phyloP scores from a whole-genome alignment of 37 sponge, comb jelly and placozoan species.

The Ianthella basta region DNA sequence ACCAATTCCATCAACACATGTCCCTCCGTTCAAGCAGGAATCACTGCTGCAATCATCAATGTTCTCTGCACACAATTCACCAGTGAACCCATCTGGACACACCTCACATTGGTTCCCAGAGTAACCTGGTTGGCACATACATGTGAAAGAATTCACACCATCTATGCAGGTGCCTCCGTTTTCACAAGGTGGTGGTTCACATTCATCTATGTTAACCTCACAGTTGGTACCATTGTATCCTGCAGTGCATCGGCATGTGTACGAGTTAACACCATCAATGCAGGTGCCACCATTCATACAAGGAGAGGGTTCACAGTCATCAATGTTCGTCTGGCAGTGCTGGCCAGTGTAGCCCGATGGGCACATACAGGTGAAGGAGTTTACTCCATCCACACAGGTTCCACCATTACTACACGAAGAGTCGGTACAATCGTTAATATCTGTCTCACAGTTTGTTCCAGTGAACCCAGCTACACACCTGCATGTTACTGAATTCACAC shows the following conservation, averaged over 20 bases:
- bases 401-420: slow-evolving; percentile 52
- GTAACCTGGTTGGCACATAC: slow-evolving; percentile 46
- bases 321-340: slow-evolving; percentile 33
- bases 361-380: slow-evolving; percentile 51
- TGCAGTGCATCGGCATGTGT: slow-evolving; percentile 27
- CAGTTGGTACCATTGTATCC: slow-evolving; percentile 52
- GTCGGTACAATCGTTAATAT: slow-evolving; percentile 46
- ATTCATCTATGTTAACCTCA: slow-evolving; percentile 44
- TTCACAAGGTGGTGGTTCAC: slow-evolving; percentile 52
- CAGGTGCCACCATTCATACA: slow-evolving; percentile 62
- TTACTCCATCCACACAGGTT: slow-evolving; percentile 34
- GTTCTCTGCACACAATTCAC: slow-evolving; percentile 7
- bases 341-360: slow-evolving; percentile 41
- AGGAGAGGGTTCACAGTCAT: slow-evolving; percentile 40
- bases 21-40: slow-evolving; percentile 36
- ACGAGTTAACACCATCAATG: slow-evolving; percentile 33
- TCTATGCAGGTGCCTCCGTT: slow-evolving; percentile 62
- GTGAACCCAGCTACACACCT: slow-evolving; percentile 38
- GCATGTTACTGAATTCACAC: slow-evolving; percentile 26
- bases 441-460: slow-evolving; percentile 31
- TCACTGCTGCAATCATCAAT: slow-evolving; percentile 15
- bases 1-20: slow-evolving; percentile 28
- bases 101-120: slow-evolving; percentile 6
- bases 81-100: slow-evolving; percentile 25
- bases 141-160: slow-evolving; percentile 36